A percentile compares a stretch with the other conserved stretches of the same genome.
Conservation (phyloP, 2,113 vertebrate species). For the Gambusia affinis region DNA sequence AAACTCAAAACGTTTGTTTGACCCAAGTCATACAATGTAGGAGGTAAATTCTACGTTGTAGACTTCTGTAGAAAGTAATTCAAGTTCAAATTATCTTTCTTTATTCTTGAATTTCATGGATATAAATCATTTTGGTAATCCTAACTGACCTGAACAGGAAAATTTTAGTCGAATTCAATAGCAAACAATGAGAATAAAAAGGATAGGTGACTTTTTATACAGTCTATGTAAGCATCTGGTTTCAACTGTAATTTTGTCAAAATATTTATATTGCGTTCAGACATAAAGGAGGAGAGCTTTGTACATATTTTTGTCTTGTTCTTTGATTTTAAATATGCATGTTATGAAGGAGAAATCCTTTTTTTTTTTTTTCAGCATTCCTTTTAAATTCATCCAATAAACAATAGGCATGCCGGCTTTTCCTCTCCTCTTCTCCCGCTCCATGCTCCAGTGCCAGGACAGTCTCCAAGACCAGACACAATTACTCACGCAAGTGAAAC, state of each 20-base stretch:
- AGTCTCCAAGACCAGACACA: conserved; percentile 59
- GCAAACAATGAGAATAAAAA: not conserved
- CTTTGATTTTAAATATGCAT: conserved; percentile 9
- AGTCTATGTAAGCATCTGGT: not conserved
- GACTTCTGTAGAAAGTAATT: not conserved
- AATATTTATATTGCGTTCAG: conserved; percentile 14
- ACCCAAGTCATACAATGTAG: not conserved
- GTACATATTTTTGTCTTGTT: conserved; percentile 21
- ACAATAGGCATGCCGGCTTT: conserved; percentile 45
- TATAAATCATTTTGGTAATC: not conserved
- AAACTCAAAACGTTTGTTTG: not conserved
- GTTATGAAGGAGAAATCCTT: conserved; percentile 26
- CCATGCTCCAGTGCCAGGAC: conserved; percentile 36
- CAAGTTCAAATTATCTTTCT: not conserved
- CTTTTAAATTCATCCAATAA: conserved; percentile 68
- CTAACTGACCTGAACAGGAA: not conserved
- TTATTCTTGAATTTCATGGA: not conserved
- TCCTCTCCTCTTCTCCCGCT: conserved; percentile 34
- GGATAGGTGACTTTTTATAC: not conserved
- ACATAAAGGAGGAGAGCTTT: conserved; percentile 17
- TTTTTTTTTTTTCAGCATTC: conserved; percentile 43
- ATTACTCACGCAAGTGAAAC: conserved; percentile 73
- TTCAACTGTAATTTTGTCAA: not conserved
- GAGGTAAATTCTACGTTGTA: not conserved
- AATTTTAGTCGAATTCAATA: not conserved